Percentiles rank a stretch among this genome's conserved stretches.
These are phyloP conservation scores for Sminthopsis crassicaudata DNA, from an alignment of 2,113 vertebrate species.

Conservation along the genomic window DNA sequence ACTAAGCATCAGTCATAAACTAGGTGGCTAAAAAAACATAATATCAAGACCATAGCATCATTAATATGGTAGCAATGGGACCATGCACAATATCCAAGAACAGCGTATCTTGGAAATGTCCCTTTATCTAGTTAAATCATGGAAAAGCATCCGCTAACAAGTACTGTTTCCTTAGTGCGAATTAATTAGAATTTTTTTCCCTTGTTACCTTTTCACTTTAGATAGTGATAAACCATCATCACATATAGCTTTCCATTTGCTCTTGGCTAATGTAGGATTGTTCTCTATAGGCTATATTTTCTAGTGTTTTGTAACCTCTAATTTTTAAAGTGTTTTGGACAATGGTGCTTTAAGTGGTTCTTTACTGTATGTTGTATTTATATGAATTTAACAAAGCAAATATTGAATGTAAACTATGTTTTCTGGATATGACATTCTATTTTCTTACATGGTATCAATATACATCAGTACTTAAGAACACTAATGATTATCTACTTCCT, in stretches of 20 bases:
- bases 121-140: neutral
- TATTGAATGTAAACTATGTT: conserved; percentile 48
- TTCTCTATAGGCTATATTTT: conserved; percentile 46
- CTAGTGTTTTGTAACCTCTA: conserved; percentile 68
- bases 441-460: neutral
- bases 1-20: neutral
- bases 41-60: neutral
- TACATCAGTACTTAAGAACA: neutral
- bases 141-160: neutral
- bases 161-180: neutral
- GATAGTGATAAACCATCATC: conserved; percentile 11
- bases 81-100: neutral
- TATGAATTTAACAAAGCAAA: conserved; percentile 55
- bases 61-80: neutral
- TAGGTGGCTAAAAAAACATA: neutral
- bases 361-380: conserved; percentile 73
- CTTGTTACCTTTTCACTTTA: neutral
- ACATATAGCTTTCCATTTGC: conserved; percentile 42
- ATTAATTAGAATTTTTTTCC: neutral
- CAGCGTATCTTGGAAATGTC: neutral
- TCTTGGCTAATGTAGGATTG: conserved; percentile 44
- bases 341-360: conserved; percentile 78
- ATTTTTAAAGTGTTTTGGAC: conserved; percentile 70
- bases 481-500: neutral
- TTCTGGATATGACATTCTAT: neutral